These are phyloP conservation scores for Cremastinae sp. DNA, from an alignment of 2,888 invertebrate genomes.

Conservation along the genomic window DNA sequence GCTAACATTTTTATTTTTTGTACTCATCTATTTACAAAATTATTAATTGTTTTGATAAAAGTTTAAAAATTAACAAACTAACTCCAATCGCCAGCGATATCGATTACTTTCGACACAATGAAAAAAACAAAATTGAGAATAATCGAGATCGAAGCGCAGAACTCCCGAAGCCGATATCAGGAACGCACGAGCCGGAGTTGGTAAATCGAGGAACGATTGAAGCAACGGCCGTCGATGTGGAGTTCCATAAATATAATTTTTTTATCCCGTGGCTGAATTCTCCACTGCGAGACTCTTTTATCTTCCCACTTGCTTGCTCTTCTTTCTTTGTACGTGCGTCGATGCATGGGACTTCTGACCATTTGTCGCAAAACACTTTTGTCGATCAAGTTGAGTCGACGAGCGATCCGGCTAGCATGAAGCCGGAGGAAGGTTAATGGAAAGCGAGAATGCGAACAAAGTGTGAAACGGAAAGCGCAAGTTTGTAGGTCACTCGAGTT, in stretches of 20 bases:
- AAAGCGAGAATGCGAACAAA: constrained; percentile 3
- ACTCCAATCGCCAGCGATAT: too few relatives aligned
- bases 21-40: too few relatives aligned
- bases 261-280: too few relatives aligned
- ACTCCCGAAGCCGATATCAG: constrained; percentile 43
- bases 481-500: constrained; percentile 68
- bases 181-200: constrained; percentile 35
- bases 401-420: constrained; percentile 69
- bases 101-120: too few relatives aligned
- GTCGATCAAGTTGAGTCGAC: constrained; percentile 78
- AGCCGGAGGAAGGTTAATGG: not conserved
- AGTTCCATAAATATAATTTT: too few relatives aligned
- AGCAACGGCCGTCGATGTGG: too few relatives aligned
- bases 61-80: too few relatives aligned
- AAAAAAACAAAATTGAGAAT: constrained; percentile 52
- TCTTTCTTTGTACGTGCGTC: constrained; percentile 61
- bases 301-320: constrained; percentile 47
- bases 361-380: constrained; percentile 77
- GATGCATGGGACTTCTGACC: constrained; percentile 68
- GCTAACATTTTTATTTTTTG: too few relatives aligned
- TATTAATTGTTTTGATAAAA: too few relatives aligned
- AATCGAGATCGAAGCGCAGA: constrained; percentile 61
- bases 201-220: not conserved
- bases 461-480: constrained; percentile 43
- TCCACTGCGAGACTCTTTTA: constrained; percentile 34